These are phyloP conservation scores for Pantherophis guttatus DNA, from an alignment of 2,113 vertebrate genomes.

Conservation along the genomic window DNA sequence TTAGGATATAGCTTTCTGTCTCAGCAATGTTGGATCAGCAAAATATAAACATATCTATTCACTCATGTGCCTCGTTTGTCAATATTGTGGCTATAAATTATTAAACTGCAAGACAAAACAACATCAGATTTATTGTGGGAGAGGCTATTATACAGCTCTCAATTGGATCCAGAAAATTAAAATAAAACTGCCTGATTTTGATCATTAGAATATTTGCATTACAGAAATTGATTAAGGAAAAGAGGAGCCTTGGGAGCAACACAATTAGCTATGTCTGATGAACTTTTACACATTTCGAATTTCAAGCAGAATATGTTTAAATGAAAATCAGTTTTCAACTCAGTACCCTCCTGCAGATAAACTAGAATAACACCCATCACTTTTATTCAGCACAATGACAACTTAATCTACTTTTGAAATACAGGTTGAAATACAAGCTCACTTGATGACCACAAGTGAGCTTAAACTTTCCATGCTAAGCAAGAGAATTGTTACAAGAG, in stretches of 20 bases:
- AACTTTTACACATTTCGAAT: neutral
- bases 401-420: neutral
- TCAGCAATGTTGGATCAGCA: neutral
- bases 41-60: conserved; percentile 7
- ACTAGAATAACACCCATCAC: neutral
- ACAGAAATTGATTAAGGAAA: neutral
- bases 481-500: too few relatives aligned
- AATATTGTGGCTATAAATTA: conserved; percentile 21
- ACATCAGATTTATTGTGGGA: neutral
- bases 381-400: neutral
- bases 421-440: too few relatives aligned
- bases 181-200: neutral
- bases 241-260: neutral
- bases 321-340: neutral
- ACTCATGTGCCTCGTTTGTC: conserved; percentile 9
- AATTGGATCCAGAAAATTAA: conserved; percentile 5
- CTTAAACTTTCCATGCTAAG: too few relatives aligned
- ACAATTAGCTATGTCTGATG: conserved; percentile 9
- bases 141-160: neutral
- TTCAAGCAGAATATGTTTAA: conserved; percentile 3
- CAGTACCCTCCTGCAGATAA: neutral
- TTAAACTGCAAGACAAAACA: conserved; percentile 16
- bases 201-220: neutral
- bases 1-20: neutral
- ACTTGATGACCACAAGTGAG: too few relatives aligned